A percentile compares a stretch with the other conserved stretches of the same genome.
Evolutionary conservation across 1,140 invertebrate species (phyloP).

Genomic region (Maconellicoccus hirsutus): DNA sequence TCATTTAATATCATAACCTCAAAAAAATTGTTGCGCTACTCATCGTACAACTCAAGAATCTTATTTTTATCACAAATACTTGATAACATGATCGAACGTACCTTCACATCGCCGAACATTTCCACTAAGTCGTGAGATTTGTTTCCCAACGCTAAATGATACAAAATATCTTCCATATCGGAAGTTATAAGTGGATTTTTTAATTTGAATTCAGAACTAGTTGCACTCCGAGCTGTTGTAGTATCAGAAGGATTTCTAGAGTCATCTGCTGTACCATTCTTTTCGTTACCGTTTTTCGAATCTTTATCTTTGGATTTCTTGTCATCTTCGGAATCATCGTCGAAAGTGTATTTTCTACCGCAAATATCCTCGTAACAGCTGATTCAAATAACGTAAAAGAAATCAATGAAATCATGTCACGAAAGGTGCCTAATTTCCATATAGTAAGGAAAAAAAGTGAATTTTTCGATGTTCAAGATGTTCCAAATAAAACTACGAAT

Average conservation of each 20-base stretch:
- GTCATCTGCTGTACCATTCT: background rate
- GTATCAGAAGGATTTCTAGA: background rate
- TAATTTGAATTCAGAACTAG: background rate
- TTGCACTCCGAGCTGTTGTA: background rate
- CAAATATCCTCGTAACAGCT: slow-evolving; percentile 2
- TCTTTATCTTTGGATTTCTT: background rate
- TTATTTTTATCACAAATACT: no score
- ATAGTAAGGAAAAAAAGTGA: no score
- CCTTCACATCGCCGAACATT: slow-evolving; percentile 94
- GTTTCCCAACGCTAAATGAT: slow-evolving; percentile 84
- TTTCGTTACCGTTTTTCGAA: background rate
- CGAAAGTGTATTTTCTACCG: background rate
- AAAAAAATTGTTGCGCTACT: no score
- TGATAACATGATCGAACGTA: no score
- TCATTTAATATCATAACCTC: no score
- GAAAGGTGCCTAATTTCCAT: no score
- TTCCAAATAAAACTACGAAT: no score
- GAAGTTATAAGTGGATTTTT: background rate
- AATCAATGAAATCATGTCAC: no score
- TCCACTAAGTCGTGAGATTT: slow-evolving; percentile 80
- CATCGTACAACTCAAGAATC: no score
- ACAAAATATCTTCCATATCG: slow-evolving; percentile 65
- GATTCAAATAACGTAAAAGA: no score
- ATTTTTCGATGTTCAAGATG: no score
- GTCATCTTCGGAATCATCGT: background rate